Base-by-base conservation (phyloP, 2,113 vertebrate species). In the Paralichthys olivaceus region DNA sequence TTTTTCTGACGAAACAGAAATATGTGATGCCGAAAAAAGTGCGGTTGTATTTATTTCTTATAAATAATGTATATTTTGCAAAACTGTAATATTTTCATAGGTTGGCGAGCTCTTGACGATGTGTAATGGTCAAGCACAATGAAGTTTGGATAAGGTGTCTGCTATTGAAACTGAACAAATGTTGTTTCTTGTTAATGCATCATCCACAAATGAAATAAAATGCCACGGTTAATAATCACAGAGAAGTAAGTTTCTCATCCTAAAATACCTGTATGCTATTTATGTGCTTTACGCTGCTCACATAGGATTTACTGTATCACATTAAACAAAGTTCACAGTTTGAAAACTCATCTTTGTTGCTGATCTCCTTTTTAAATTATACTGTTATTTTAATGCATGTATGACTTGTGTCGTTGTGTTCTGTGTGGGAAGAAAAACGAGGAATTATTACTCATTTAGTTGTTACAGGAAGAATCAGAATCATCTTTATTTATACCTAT, bases 41-140 rank as follows among this genome's bases (percentile, higher is more conserved):
- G 49, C 11, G 59, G 13, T 76, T 80, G 25, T 89, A 81, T 88
- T 86, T 90, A 87, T 90, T 89, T 71, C 32, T 58, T 72, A 72
- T 43, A 61, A 67, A 82, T 82, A 73, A 32, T 86, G 43, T 87
- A 85, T 83, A 72, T 86, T 87, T 75, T 73, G 12, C 80, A 83
- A 72, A 4, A 43, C 22, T 43, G n/a, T 62, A 68, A 47, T 77
- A 64, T 73, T 86, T 79, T 77, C 7, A 47, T 57, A 68, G 28
- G 6, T 55, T 51, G 53, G 34, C 66, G 22, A 0, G 12, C 40
- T 68, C 1, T n/a, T 13, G 37, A 40, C 37, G 3, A 40, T 40
- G 37, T 72, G 55, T 58, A 56, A 26, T 58, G 49, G 19, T 60
- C 26, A 54, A 23, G 11, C 66, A 77, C 40, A 73, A 59, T 22